phyloP scores from a whole-genome alignment of 2,888 invertebrate genomes.

The Oscheius sp. region DNA sequence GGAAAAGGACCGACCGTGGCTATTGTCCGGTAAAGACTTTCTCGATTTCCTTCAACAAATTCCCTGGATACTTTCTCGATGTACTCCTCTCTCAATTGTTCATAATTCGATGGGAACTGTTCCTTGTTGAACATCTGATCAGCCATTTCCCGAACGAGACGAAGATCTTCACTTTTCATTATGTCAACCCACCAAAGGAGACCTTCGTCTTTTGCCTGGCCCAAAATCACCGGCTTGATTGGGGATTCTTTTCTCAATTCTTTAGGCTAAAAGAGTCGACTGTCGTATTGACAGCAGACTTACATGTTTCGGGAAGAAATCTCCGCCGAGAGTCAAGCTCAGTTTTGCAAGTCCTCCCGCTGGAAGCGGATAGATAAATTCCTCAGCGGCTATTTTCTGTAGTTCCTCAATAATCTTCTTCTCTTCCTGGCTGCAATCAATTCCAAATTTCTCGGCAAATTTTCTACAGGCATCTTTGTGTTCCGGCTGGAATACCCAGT shows the following conservation, averaged over 20 bases:
- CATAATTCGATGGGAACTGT: neutral
- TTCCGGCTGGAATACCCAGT: too few relatives aligned
- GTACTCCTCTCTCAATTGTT: conserved; percentile 3
- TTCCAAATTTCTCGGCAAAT: too few relatives aligned
- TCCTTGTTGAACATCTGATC: neutral
- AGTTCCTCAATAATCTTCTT: too few relatives aligned
- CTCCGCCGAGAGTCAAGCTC: too few relatives aligned
- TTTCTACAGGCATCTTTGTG: too few relatives aligned
- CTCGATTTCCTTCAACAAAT: neutral
- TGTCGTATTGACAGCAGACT: neutral
- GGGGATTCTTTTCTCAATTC: conserved; percentile 47
- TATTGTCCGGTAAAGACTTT: neutral
- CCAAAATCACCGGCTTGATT: conserved; percentile 49
- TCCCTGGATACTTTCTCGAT: neutral
- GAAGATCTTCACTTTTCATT: too few relatives aligned
- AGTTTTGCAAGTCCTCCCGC: too few relatives aligned
- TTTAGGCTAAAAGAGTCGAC: neutral
- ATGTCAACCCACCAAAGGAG: conserved; percentile 27
- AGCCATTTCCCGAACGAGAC: neutral
- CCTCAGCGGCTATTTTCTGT: too few relatives aligned
- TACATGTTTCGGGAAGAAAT: conserved; percentile 44
- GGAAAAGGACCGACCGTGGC: too few relatives aligned
- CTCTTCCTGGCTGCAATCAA: too few relatives aligned
- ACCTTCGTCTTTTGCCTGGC: conserved; percentile 47
- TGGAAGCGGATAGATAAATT: too few relatives aligned